Base-by-base conservation (phyloP, 2,797 vertebrate genomes). In the Sparidentex hasta region DNA sequence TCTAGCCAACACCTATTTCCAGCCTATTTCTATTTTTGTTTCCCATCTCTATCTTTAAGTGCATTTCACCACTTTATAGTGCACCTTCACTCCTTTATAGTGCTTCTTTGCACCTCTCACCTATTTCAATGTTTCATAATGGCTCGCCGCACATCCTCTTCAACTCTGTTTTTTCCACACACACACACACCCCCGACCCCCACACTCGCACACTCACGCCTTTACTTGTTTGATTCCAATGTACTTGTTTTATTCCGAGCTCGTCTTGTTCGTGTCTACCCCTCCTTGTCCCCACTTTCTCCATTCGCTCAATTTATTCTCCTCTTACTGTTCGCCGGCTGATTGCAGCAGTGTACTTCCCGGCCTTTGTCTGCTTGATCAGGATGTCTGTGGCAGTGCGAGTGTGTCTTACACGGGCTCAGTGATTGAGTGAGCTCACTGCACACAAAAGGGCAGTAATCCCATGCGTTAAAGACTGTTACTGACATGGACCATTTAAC, bases 401-500 rank as follows among this genome's bases (percentile, higher is more conserved):
- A 59, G 88, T 78, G 86, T 82, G 86, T 92, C 86, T 89, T 87
- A 90, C 91, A 92, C 74, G 18, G 83, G 54, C 82, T 88, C 85
- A 54, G 83, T 89, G 91, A 92, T 87, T 90, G 93, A 93, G 83
- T 81, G 83, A 90, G 88, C 90, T 85, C 78, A 70, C 64, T 20
- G 84, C 84, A 88, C 92, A 93, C 91, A 93, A 94, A 90, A 88
- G 85, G 85, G 68, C 87, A 72, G 88, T 94, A 95, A 95, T 93
- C 93, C 93, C 88, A 85, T 87, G 89, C 41, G 76, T 91, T 91
- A 93, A 94, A 93, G 90, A 90, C 85, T 78, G 73, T 84, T 77
- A 80, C 87, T 89, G 93, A 93, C 87, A 90, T 74, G 90, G 92
- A 65, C 89, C 91, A 92, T 95, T 95, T 93, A 94, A 91, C 92